Base-by-base conservation (phyloP, 2,888 invertebrate species). In the Tachina lurida region DNA sequence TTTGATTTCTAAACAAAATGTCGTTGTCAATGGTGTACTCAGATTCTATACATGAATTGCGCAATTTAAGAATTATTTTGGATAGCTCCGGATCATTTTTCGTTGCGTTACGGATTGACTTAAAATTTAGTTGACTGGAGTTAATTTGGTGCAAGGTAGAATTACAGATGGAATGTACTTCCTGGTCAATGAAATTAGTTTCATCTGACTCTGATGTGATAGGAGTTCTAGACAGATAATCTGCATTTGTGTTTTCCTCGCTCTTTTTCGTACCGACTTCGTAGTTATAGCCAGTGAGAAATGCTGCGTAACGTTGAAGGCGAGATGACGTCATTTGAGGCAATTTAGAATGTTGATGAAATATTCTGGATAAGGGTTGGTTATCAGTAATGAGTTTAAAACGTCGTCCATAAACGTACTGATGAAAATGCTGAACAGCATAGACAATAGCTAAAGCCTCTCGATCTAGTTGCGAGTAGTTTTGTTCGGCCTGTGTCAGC, bases 331-430 rank as follows among this genome's bases (percentile, higher is more conserved):
- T 68, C 52, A 52, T 52, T 22, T 68, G 68, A n/a, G 52, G 68
- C n/a, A 68, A 31, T 31, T 68, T 68, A 10, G 68, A 52, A 39
- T 68, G 22, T 52, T 68, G 52, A 15, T 68, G 68, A 10, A 52
- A 52, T 9, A 65, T 65, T n/a, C 65, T 17, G 22, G 47, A 45
- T 45, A 63, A 63, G 7, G 63, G 63, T 12, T 47, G 47, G 45
- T 67, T 67, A 22, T 49, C 68, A 10, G 52, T 68, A 52, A 68
- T 19, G 12, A 45, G 45, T 43, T 17, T 63, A 39, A 45, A 19
- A 4, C 45, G 15, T 15, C 62, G 41, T 9, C 62, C 62, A n/a
- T 43, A 62, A 62, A 62, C 15, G 43, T 62, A 62, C 43, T 41
- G 22, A 22, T 58, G 58, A 58, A 58, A 58, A 31, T 58, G 10